phyloP scores from a whole-genome alignment of 1,140 invertebrate species.

The Megalonaias nervosa region DNA sequence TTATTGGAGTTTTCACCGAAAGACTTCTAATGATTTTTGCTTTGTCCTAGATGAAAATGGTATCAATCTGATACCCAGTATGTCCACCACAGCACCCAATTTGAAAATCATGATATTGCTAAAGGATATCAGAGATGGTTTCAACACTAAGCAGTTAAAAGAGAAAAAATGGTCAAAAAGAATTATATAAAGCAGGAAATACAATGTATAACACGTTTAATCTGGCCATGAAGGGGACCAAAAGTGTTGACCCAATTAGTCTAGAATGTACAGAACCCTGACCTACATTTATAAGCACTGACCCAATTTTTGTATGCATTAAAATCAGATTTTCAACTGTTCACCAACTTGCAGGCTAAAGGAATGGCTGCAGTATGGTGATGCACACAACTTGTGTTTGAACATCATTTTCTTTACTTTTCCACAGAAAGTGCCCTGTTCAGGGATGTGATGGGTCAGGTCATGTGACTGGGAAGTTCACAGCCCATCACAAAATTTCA shows the following conservation, averaged over 20 bases:
- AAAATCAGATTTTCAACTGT: not conserved
- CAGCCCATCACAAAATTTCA: constrained; percentile 87
- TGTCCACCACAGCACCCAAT: no score
- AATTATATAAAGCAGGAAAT: no score
- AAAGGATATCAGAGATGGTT: no score
- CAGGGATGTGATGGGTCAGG: constrained; percentile 72
- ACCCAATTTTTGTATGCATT: not conserved
- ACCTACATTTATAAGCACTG: not conserved
- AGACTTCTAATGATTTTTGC: no score
- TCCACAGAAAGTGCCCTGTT: constrained; percentile 68
- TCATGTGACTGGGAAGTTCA: constrained; percentile 81
- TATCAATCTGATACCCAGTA: no score
- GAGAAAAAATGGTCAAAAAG: no score
- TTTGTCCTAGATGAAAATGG: no score
- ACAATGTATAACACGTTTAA: not conserved
- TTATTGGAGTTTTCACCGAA: no score
- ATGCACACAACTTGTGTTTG: not conserved
- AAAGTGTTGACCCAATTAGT: not conserved
- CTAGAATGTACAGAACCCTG: not conserved
- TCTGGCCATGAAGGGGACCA: not conserved
- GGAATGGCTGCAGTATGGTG: not conserved
- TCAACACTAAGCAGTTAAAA: no score
- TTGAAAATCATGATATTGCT: no score
- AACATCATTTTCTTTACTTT: constrained; percentile 2
- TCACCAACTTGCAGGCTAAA: not conserved